A percentile compares a stretch with the other conserved stretches of the same genome.
Conservation (phyloP, 2,888 invertebrate species). For the Uropetala carovei region DNA sequence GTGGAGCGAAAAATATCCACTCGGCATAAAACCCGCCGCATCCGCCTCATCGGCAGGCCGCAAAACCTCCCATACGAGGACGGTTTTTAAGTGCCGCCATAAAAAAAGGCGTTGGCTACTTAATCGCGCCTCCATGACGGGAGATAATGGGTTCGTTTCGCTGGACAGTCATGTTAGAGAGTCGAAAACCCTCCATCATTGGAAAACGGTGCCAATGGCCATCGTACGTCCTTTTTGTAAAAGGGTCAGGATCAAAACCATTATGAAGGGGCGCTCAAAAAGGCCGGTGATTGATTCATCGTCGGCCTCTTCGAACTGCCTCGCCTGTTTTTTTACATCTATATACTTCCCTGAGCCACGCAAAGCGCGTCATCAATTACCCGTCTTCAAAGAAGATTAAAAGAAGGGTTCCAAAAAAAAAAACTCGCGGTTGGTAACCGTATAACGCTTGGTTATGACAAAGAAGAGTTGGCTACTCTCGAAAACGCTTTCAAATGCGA, state of each 20-base stretch:
- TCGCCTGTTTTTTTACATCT: background rate
- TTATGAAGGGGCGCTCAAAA: background rate
- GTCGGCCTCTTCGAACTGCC: background rate
- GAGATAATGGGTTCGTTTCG: slow-evolving; percentile 23
- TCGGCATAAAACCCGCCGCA: background rate
- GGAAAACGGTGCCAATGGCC: slow-evolving; percentile 3
- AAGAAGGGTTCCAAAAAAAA: background rate
- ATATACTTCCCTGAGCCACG: background rate
- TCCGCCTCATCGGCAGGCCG: background rate
- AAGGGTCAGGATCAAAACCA: background rate
- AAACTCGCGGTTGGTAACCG: background rate
- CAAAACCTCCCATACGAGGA: background rate
- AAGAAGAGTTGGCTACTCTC: background rate
- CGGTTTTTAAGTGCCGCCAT: background rate
- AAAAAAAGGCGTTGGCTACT: background rate
- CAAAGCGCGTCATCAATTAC: background rate
- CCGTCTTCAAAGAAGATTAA: background rate
- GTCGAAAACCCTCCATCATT: background rate
- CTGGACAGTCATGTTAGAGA: background rate
- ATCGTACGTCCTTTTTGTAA: background rate
- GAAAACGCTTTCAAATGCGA: background rate
- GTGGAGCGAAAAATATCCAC: background rate
- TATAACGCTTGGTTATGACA: too few species aligned
- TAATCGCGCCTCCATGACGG: background rate
- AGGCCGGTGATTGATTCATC: background rate